A percentile compares a stretch with the other conserved stretches of the same genome.
Conservation (phyloP, 2,797 vertebrate species). For the Catostomus latipinnis region DNA sequence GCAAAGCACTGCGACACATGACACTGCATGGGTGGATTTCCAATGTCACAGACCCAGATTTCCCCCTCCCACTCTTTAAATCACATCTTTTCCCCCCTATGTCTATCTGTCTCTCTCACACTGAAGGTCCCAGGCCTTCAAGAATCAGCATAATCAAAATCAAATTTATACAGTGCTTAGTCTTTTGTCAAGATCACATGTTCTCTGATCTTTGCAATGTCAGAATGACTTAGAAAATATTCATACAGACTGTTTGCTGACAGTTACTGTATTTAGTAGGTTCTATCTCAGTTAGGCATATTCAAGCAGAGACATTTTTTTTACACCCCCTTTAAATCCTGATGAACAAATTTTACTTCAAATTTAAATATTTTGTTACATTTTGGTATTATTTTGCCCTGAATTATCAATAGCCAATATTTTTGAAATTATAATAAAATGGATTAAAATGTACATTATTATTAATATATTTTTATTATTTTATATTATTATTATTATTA, state of each 20-base stretch:
- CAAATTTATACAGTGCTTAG: conserved; percentile 30
- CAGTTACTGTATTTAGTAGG: conserved; percentile 55
- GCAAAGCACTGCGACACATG: conserved; percentile 48
- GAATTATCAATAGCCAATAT: too few relatives aligned
- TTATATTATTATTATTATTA: too few relatives aligned
- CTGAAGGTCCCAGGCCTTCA: conserved; percentile 31
- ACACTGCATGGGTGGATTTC: conserved; percentile 49
- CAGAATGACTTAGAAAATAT: conserved; percentile 19
- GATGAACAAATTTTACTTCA: neutral
- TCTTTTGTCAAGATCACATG: conserved; percentile 67
- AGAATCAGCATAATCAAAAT: conserved; percentile 44
- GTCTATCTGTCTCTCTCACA: conserved; percentile 28
- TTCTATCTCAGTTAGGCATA: conserved; percentile 53
- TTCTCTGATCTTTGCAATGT: conserved; percentile 19
- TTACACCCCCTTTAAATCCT: neutral
- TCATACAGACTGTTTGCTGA: conserved; percentile 52
- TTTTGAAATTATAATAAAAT: too few relatives aligned
- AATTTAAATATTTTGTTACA: neutral
- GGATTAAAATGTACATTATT: too few relatives aligned
- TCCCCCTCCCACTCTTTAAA: conserved; percentile 12
- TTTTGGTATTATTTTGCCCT: neutral
- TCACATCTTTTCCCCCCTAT: conserved; percentile 21
- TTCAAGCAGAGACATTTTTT: neutral
- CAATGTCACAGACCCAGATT: conserved; percentile 48
- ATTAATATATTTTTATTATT: too few relatives aligned